Evolutionary conservation across 2,113 vertebrate species (phyloP), one percentile per base, ranked within the genome.

Genomic region (Tichodroma muraria): DNA sequence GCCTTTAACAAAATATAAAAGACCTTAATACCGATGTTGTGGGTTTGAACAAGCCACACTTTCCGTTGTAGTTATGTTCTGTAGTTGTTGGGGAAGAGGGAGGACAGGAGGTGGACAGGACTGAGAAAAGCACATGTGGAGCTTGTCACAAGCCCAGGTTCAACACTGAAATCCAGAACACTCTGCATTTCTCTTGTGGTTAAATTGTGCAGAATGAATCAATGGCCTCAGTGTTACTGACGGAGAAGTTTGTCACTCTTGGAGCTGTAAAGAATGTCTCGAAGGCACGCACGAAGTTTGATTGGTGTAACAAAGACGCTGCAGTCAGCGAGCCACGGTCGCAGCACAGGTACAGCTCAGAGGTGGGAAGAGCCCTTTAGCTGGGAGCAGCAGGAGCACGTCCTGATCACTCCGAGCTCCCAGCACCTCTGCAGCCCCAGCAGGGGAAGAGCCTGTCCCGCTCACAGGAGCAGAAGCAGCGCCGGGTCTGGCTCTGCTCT

Each of bases 401-500:
- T 27, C 11, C 7, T 1, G 71, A 4, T 40, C 56, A 4, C 28
- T 24, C 35, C 1, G 61, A 50, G 75, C 82, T 79, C 14, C 75
- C 4, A 23, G 22, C 40, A 3, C 18, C 40, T 33, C 76, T 60
- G 31, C 60, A 45, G 66, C 53, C 42, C 33, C 21, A 18, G 24
- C 28, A 30, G 22, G n/a, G n/a, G n/a, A n/a, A n/a, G n/a, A n/a
- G n/a, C 0, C 2, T 25, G 81, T 25, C 65, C 0, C 1, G 20
- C 15, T 30, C 79, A 6, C 6, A 0, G 1, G 18, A 6, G 40
- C 54, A 38, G 85, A 4, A 18, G 25, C 57, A 4, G 21, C 8
- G 22, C 76, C 19, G 53, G 18, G 12, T 8, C 42, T 0, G 18
- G 45, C 66, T 15, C 45, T 8, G 38, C 47, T 30, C 35, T 61